Base-by-base conservation (phyloP, 2,113 vertebrate species). In the Proteles cristata region DNA sequence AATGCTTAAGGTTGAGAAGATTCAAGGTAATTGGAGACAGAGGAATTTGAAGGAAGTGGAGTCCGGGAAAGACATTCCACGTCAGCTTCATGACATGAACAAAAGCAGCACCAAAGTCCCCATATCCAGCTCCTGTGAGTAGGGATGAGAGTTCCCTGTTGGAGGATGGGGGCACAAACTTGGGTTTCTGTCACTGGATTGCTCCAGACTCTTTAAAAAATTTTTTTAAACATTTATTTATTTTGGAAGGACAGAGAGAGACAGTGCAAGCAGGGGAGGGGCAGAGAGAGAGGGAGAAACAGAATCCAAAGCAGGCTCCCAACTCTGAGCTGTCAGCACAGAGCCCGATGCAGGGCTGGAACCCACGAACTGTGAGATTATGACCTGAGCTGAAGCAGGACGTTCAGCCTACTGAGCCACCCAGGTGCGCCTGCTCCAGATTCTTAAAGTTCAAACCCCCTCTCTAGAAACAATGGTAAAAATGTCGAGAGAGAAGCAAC, bases 11-110 rank as follows among this genome's bases (percentile, higher is more conserved):
- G 39, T 25, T 53, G 12, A 88, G 69, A 88, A 86, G 68, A 55
- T 83, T 88, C 19, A 39, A 97, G 94, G 80, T 33, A 71, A 66
- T 0, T 23, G 17, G 9, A 28, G 16, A 28, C 50, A 55, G 45
- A 48, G 8, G 81, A 85, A 53, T 4, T 0, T 7, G 50, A 90
- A 65, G 63, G 76, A 77, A 68, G 17, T 0, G 43, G 53, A 45
- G 26, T 55, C 26, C 63, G 5, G 14, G 12, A 81, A 28, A 74
- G 53, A 53, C 33, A 55, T 43, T 39, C 14, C 35, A n/a, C 23
- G 45, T 1, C 43, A 35, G 25, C n/a, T 10, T 17, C 26, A 15
- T 0, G 55, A 39, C 5, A 9, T 0, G 2, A 87, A n/a, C 21
- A 39, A 58, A 82, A 73, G 16, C 25, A 14, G 39, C 26, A 74